A percentile compares a stretch with the other conserved stretches of the same genome.
Conservation (phyloP, 2,113 vertebrate species). For the Rana temporaria region DNA sequence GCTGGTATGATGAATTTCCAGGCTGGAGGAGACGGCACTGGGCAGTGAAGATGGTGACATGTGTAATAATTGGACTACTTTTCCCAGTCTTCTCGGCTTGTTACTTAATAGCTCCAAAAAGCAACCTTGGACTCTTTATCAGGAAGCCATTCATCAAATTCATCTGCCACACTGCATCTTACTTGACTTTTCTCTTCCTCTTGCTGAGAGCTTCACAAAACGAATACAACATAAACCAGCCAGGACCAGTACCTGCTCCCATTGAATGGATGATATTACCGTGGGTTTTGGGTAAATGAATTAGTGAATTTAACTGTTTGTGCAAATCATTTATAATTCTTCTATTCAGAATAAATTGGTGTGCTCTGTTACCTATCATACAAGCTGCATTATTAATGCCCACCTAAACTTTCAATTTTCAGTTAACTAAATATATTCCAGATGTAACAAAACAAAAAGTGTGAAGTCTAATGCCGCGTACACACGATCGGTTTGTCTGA, state of each 20-base stretch:
- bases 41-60: conserved; percentile 91
- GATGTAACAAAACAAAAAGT: no score
- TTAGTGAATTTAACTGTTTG: conserved; percentile 66
- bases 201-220: conserved; percentile 93
- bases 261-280: conserved; percentile 99
- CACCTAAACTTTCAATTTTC: no score
- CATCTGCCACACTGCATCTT: conserved; percentile 98
- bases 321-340: no score
- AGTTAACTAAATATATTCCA: no score
- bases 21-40: conserved; percentile 96
- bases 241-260: conserved; percentile 87
- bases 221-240: conserved; percentile 79
- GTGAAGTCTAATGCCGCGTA: no score
- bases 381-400: no score
- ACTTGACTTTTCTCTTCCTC: conserved; percentile 96
- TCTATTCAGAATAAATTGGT: no score
- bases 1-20: conserved; percentile 96
- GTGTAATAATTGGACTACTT: conserved; percentile 90
- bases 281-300: conserved; percentile 96
- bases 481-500: no score
- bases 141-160: conserved; percentile 99
- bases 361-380: no score
- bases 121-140: conserved; percentile 90
- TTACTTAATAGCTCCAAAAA: conserved; percentile 93
- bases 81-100: conserved; percentile 91